A percentile compares a stretch with the other conserved stretches of the same genome.
Conservation (phyloP, 2,797 vertebrate genomes). For the Hemibagrus guttatus region DNA sequence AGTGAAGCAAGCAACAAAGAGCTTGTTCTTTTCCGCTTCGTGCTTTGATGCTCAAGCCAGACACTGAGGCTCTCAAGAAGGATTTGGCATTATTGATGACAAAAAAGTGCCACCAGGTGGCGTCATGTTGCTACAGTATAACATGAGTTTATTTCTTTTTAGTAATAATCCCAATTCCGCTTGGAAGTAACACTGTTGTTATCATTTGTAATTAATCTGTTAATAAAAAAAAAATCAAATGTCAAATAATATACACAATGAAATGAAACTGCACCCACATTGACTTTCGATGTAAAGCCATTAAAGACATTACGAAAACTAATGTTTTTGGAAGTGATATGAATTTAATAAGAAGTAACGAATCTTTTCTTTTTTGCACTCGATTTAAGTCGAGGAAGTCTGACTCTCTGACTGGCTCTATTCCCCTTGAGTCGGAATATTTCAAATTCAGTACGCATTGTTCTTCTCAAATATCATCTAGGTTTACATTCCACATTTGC, state of each 20-base stretch:
- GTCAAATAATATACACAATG: background rate
- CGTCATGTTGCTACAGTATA: background rate
- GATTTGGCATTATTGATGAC: background rate
- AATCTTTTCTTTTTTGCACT: background rate
- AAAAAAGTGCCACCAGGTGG: slow-evolving; percentile 23
- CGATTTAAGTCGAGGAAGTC: background rate
- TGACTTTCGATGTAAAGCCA: background rate
- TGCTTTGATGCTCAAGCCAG: slow-evolving; percentile 1
- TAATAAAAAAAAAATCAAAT: background rate
- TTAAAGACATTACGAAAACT: background rate
- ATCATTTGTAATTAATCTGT: background rate
- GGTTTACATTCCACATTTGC: background rate
- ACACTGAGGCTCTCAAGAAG: background rate
- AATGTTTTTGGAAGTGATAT: background rate
- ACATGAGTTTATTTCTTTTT: background rate
- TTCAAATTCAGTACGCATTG: background rate
- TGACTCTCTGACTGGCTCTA: background rate
- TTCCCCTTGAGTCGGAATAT: background rate
- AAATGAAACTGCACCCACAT: background rate
- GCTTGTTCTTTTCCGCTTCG: slow-evolving; percentile 8
- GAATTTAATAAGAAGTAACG: background rate
- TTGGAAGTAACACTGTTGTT: background rate
- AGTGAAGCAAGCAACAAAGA: slow-evolving; percentile 15
- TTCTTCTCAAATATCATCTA: background rate
- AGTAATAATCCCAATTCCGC: background rate